Evolutionary conservation across 2,797 vertebrate species (phyloP).

Genomic region (Zalophus californianus): DNA sequence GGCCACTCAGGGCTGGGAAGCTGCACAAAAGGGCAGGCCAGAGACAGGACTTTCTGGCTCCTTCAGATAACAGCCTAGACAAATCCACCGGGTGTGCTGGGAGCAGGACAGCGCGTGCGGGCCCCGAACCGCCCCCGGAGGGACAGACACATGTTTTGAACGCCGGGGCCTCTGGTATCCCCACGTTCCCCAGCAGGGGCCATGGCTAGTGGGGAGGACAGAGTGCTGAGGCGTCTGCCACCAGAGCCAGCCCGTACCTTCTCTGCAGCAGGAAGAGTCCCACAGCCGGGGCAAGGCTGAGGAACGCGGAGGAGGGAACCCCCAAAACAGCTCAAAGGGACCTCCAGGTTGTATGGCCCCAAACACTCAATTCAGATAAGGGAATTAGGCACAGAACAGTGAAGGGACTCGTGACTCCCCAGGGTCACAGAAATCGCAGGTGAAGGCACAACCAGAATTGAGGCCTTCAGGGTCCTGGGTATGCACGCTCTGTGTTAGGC

Average conservation of each 20-base stretch:
- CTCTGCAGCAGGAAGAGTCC: background rate
- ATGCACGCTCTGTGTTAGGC: background rate
- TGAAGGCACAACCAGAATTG: background rate
- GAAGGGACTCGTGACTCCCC: background rate
- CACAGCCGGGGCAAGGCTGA: background rate
- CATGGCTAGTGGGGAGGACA: background rate
- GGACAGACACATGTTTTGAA: background rate
- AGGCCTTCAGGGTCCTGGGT: background rate
- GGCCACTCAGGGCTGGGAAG: background rate
- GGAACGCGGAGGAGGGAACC: background rate
- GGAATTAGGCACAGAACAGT: background rate
- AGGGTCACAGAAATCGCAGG: background rate
- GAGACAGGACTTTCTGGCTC: slow-evolving; percentile 77
- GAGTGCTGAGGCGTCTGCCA: background rate
- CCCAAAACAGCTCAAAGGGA: background rate
- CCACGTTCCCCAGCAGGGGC: background rate
- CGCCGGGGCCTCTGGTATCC: background rate
- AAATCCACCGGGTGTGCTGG: background rate
- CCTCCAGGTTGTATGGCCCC: no score
- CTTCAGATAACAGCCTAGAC: background rate
- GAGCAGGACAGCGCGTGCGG: background rate
- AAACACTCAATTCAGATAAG: background rate
- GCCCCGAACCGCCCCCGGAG: background rate
- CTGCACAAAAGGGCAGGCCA: background rate
- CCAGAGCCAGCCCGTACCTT: background rate